These are phyloP conservation scores for Coreius guichenoti DNA, from an alignment of 2,797 vertebrate species.

Conservation along the genomic window DNA sequence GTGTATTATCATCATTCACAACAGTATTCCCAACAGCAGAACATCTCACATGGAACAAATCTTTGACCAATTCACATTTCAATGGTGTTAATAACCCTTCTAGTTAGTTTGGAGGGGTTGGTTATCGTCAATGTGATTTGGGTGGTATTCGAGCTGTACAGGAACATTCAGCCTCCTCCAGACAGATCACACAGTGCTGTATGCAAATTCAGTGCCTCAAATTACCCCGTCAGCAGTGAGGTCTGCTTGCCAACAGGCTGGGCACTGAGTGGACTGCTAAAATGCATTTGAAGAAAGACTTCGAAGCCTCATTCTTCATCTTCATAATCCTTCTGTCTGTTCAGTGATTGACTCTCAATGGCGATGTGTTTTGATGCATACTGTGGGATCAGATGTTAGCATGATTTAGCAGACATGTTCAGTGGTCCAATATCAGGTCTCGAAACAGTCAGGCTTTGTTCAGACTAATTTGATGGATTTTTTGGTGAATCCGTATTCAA, in stretches of 20 bases:
- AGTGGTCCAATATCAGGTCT: constrained; percentile 11
- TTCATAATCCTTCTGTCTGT: neutral
- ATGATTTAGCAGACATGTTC: constrained; percentile 23
- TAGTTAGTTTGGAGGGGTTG: constrained; percentile 3
- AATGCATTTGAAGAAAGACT: constrained; percentile 1
- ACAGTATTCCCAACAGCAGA: constrained; percentile 28
- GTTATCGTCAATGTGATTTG: neutral
- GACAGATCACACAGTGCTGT: constrained; percentile 7
- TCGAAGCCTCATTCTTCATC: neutral
- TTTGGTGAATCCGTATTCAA: neutral
- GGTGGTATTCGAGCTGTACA: neutral
- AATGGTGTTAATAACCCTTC: neutral
- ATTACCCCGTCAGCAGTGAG: neutral
- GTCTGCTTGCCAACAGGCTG: neutral
- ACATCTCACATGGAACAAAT: constrained; percentile 36
- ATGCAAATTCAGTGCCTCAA: neutral
- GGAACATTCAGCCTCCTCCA: neutral
- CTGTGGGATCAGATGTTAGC: constrained; percentile 1
- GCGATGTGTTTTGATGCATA: constrained; percentile 2
- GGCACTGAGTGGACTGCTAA: neutral
- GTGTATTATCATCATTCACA: constrained; percentile 54
- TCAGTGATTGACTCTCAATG: constrained; percentile 23
- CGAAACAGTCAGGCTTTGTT: constrained; percentile 4
- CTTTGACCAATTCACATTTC: neutral
- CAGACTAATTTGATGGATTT: neutral